Evolutionary conservation across 2,113 vertebrate genomes (phyloP), one percentile per base, ranked within the genome.

Genomic region (Prionailurus bengalensis): DNA sequence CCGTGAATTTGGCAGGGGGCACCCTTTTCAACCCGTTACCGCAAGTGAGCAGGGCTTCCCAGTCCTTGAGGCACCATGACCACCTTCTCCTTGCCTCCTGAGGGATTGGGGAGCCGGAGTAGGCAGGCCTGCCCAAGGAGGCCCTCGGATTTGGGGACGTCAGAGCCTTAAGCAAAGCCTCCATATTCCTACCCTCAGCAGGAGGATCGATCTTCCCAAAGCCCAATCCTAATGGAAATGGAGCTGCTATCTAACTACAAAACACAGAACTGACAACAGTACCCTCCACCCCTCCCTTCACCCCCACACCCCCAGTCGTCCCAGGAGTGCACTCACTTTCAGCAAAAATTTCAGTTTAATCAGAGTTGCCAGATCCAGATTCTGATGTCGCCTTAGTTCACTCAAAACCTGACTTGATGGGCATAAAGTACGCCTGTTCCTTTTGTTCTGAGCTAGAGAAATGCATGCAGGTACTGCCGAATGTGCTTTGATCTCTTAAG

Each of bases 321-420:
- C 91, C 29, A 39, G 76, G 58, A 71, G 31, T 0, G 0, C 33
- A 25, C 87, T 79, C 45, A 80, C n/a, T 55, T 85, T 76, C 73
- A 36, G 84, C 71, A 14, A 45, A 92, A 82, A 86, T 78, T 89
- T 68, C 68, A 15, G 90, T 87, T 78, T 45, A 51, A 83, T 92
- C 83, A 17, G 82, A 51, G 79, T 79, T 74, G 95, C 92, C 79
- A 93, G 97, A 97, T 95, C 53, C 45, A 55, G 29, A 31, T n/a
- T 70, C 90, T 23, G 79, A 92, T 90, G 80, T 96, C 6, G 1
- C 98, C 51, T 25, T 15, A 0, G 36, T 11, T 81, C 23, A 4
- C 19, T 6, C 0, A 15, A 78, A 88, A 82, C 94, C 89, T 17
- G 63, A 76, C 68, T 81, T 65, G 83, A 17, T 42, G 2, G 2